These are phyloP conservation scores for Spisula subtruncata DNA, from an alignment of 2,888 invertebrate species.

Conservation along the genomic window DNA sequence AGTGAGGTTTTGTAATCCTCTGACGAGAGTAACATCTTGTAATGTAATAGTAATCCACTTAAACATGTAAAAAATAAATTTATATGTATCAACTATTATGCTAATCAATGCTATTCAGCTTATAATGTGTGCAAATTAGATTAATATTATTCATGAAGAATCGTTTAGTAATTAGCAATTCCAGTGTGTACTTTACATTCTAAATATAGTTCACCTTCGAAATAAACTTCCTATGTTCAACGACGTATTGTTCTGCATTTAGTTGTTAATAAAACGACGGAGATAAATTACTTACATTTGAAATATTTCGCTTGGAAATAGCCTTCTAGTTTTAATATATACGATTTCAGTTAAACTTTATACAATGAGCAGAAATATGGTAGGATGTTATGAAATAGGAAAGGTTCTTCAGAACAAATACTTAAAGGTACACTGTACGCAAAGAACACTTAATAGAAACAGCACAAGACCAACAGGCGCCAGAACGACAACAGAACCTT, in stretches of 20 bases:
- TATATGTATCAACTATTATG: conserved; percentile 1
- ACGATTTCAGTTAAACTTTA: no score
- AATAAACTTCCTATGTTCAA: background rate
- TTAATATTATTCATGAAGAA: background rate
- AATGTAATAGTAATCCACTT: background rate
- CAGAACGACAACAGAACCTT: no score
- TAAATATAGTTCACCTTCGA: background rate
- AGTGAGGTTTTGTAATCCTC: background rate
- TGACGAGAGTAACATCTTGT: background rate
- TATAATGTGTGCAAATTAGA: background rate
- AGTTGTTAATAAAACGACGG: background rate
- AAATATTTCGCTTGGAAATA: no score
- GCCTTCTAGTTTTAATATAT: no score
- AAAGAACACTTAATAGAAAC: no score
- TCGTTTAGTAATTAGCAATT: background rate
- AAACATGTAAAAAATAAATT: background rate
- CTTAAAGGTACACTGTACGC: no score
- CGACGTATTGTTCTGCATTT: background rate
- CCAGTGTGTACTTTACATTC: background rate
- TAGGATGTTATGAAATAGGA: no score
- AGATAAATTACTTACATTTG: no score
- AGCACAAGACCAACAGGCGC: no score
- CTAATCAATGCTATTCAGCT: background rate
- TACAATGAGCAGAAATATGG: no score
- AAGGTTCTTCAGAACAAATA: no score